Evolutionary conservation across 2,797 vertebrate genomes (phyloP).

Genomic region (Acridotheres tristis): DNA sequence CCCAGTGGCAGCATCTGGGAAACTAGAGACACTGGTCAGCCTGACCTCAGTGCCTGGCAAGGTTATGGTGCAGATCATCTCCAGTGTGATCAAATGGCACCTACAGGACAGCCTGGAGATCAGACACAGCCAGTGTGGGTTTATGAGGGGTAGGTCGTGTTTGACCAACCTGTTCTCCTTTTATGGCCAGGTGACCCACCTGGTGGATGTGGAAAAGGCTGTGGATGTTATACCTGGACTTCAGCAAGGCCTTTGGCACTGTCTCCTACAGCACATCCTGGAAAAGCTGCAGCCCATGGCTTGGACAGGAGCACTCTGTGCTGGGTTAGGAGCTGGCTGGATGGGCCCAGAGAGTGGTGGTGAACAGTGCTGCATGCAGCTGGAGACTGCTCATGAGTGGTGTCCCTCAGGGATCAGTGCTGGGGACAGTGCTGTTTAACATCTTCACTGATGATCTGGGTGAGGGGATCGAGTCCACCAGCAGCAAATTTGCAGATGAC

Average conservation of each 20-base stretch:
- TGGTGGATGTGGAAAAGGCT: neutral
- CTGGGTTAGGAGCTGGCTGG: no score
- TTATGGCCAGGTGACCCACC: fast-evolving
- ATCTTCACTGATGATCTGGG: no score
- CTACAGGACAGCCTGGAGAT: neutral
- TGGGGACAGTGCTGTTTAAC: no score
- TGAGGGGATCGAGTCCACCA: no score
- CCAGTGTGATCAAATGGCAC: neutral
- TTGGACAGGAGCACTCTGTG: no score
- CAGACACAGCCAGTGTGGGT: neutral
- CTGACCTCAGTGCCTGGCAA: neutral
- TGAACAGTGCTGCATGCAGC: no score
- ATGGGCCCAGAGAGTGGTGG: no score
- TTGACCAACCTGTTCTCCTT: neutral
- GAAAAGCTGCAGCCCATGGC: no score
- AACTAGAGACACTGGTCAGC: neutral
- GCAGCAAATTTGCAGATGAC: no score
- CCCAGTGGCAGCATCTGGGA: neutral
- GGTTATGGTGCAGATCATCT: neutral
- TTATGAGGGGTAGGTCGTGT: neutral
- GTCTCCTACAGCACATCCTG: neutral
- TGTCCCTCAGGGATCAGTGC: no score
- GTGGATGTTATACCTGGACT: neutral
- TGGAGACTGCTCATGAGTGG: no score
- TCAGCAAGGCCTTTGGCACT: neutral